Conservation (phyloP, 2,113 vertebrate species). For the Morphnarchus princeps region DNA sequence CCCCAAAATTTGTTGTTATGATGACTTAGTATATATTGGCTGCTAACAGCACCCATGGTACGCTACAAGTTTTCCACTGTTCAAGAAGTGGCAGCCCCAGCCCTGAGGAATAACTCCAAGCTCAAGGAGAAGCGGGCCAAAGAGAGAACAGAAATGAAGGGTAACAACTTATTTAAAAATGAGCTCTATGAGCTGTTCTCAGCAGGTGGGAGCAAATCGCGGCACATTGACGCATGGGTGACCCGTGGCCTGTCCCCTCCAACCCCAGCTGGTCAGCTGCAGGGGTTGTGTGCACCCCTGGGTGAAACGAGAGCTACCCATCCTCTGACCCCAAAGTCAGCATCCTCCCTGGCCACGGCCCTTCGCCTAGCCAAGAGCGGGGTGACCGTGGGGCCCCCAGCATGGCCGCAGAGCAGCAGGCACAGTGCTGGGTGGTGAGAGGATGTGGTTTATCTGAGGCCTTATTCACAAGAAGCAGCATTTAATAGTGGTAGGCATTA, state of each 20-base stretch:
- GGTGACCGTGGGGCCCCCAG: rapidly evolving
- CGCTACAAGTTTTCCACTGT: background rate
- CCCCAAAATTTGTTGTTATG: background rate
- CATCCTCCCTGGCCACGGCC: background rate
- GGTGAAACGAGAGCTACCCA: background rate
- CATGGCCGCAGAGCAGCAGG: background rate
- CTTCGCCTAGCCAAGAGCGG: background rate
- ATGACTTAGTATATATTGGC: background rate
- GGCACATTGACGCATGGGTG: background rate
- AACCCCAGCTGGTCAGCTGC: background rate
- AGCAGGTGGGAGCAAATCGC: background rate
- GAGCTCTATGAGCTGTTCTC: background rate
- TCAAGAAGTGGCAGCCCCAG: background rate
- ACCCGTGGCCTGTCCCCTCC: rapidly evolving
- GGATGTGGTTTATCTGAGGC: background rate
- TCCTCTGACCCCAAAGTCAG: background rate
- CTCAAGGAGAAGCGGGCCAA: background rate
- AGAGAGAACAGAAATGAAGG: background rate
- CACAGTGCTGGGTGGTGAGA: rapidly evolving
- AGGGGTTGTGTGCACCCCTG: background rate
- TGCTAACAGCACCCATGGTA: background rate
- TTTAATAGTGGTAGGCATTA: background rate
- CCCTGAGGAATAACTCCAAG: background rate
- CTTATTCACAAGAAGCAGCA: background rate
- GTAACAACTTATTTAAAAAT: background rate